Evolutionary conservation across 2,888 invertebrate species (phyloP).

Genomic region (Bombyx huttoni): DNA sequence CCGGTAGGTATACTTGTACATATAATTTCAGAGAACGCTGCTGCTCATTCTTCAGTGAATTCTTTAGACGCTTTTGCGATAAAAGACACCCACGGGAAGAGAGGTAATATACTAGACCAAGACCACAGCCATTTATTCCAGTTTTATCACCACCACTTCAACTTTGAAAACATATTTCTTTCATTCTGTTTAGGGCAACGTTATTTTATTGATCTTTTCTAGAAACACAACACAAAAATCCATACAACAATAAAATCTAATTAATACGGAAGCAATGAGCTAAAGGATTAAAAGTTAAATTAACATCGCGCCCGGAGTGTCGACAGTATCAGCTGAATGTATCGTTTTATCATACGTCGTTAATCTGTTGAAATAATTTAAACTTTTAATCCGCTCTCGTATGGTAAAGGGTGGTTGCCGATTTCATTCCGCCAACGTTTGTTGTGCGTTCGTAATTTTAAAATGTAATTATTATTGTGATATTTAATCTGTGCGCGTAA

Average conservation of each 20-base stretch:
- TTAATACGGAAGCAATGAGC: slow-evolving; percentile 4
- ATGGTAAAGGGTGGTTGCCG: slow-evolving; percentile 6
- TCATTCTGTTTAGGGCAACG: too few species aligned
- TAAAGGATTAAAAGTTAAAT: slow-evolving; percentile 44
- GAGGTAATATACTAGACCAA: too few species aligned
- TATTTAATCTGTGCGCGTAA: background rate
- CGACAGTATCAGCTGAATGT: slow-evolving; percentile 20
- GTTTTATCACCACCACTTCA: too few species aligned
- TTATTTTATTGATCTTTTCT: too few species aligned
- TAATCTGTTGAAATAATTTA: slow-evolving; percentile 56
- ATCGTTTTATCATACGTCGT: slow-evolving; percentile 41
- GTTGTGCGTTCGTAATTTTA: background rate
- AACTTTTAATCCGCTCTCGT: slow-evolving; percentile 49
- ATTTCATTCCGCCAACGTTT: slow-evolving; percentile 2
- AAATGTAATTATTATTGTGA: background rate
- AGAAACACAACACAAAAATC: background rate
- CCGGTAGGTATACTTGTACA: too few species aligned
- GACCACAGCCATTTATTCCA: too few species aligned
- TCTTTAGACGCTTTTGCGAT: too few species aligned
- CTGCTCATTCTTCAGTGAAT: too few species aligned
- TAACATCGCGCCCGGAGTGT: slow-evolving; percentile 29
- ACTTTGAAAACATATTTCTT: too few species aligned
- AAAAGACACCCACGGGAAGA: too few species aligned
- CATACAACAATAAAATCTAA: background rate
- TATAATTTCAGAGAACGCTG: too few species aligned